A percentile compares a stretch with the other conserved stretches of the same genome.
These are phyloP conservation scores for Pelobates cultripes DNA, from an alignment of 2,797 vertebrate species.

Conservation along the genomic window DNA sequence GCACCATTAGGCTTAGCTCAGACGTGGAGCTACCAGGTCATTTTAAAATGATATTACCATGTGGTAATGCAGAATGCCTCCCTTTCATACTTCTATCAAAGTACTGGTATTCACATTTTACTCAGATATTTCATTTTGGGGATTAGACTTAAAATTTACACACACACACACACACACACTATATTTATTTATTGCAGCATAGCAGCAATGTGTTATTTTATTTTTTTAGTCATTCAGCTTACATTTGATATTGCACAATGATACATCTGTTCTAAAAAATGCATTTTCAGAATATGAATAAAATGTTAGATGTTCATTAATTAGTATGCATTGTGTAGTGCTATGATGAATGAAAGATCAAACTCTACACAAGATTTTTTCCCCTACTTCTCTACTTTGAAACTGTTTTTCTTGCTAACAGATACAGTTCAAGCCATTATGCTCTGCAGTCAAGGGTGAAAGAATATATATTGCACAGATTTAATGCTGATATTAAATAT, in stretches of 20 bases:
- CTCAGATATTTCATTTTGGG: too few species aligned
- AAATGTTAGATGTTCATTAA: background rate
- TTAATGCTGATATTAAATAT: conserved; percentile 57
- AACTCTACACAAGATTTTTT: background rate
- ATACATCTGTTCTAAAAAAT: background rate
- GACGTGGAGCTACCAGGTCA: too few species aligned
- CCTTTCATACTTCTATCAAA: too few species aligned
- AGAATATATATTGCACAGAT: conserved; percentile 63
- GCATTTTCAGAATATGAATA: background rate
- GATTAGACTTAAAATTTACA: too few species aligned
- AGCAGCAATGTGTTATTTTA: too few species aligned
- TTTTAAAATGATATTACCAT: too few species aligned
- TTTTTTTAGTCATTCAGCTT: too few species aligned
- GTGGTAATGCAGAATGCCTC: too few species aligned
- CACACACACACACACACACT: too few species aligned
- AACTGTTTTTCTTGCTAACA: conserved; percentile 28
- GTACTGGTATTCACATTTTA: too few species aligned
- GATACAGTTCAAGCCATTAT: conserved; percentile 56
- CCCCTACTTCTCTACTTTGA: background rate
- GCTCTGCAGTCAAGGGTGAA: conserved; percentile 58
- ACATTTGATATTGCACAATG: background rate
- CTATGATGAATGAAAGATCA: background rate
- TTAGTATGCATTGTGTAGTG: background rate
- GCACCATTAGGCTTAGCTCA: too few species aligned
- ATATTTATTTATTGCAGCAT: too few species aligned